Conservation (phyloP, 2,888 invertebrate species). For the Pollenia labialis region DNA sequence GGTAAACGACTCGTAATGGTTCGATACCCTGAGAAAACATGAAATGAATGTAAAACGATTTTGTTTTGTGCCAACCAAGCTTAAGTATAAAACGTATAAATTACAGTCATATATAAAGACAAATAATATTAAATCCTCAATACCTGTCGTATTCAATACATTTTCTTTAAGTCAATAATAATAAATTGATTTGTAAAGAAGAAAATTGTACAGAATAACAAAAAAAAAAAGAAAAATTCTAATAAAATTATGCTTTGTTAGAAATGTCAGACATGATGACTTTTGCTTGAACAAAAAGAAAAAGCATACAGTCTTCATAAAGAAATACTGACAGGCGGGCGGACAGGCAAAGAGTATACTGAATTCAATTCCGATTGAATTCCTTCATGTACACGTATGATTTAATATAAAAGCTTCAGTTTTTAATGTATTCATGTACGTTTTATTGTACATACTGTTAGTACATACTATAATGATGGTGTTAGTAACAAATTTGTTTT, state of each 20-base stretch:
- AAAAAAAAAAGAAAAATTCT: not conserved
- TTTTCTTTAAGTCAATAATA: not conserved
- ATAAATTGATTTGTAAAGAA: slow-evolving; percentile 11
- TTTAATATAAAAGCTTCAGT: not conserved
- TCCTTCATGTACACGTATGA: not conserved
- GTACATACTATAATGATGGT: too few species aligned
- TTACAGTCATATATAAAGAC: not conserved
- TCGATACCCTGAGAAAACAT: too few species aligned
- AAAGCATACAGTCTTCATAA: not conserved
- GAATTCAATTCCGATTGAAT: not conserved
- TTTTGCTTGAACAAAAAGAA: not conserved
- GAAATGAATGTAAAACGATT: too few species aligned
- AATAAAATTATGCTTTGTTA: not conserved
- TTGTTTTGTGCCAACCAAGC: too few species aligned
- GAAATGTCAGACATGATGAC: slow-evolving; percentile 7
- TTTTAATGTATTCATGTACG: not conserved
- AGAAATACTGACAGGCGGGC: not conserved
- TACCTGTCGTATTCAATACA: not conserved
- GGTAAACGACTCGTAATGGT: too few species aligned
- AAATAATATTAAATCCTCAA: not conserved
- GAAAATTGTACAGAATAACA: not conserved
- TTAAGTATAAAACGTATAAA: not conserved
- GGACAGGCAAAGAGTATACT: not conserved
- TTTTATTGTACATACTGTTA: too few species aligned
- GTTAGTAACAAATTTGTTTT: too few species aligned